A percentile compares a stretch with the other conserved stretches of the same genome.
These are phyloP conservation scores for Tetragnatha montana DNA, from an alignment of 2,888 invertebrate species.

Conservation along the genomic window DNA sequence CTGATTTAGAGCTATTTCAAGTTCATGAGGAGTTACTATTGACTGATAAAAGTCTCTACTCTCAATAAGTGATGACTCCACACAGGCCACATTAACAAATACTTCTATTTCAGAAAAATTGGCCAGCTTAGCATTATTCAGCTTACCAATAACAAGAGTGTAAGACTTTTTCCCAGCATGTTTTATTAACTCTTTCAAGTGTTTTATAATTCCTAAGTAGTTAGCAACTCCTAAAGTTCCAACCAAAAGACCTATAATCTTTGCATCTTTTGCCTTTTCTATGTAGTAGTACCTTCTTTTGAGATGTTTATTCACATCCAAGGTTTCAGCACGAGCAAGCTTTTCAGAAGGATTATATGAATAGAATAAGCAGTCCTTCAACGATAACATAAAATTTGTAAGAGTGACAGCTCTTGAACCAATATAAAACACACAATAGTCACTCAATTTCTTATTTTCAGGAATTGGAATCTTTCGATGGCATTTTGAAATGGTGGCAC, in stretches of 20 bases:
- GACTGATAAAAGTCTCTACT: conserved; percentile 92
- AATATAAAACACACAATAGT: conserved; percentile 82
- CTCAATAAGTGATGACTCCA: conserved; percentile 88
- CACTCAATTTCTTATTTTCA: conserved; percentile 75
- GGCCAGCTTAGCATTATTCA: conserved; percentile 94
- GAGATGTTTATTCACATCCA: conserved; percentile 76
- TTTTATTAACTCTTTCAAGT: conserved; percentile 84
- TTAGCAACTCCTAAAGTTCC: conserved; percentile 91
- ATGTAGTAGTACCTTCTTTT: conserved; percentile 88
- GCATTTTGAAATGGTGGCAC: conserved; percentile 37
- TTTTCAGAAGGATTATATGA: conserved; percentile 75
- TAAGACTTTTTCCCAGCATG: conserved; percentile 90
- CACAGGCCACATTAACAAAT: conserved; percentile 93
- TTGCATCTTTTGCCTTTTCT: conserved; percentile 93
- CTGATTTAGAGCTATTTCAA: conserved; percentile 84
- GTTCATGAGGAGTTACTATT: conserved; percentile 92
- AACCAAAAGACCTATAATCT: conserved; percentile 90
- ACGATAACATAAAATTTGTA: conserved; percentile 79
- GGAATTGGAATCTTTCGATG: conserved; percentile 47
- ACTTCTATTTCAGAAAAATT: conserved; percentile 96
- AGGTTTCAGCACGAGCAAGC: conserved; percentile 24
- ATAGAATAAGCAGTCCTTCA: conserved; percentile 75
- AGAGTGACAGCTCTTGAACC: conserved; percentile 82
- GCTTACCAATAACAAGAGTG: conserved; percentile 93
- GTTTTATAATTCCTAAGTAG: conserved; percentile 84